Conservation (phyloP, 2,797 vertebrate genomes). For the Streptopelia turtur region DNA sequence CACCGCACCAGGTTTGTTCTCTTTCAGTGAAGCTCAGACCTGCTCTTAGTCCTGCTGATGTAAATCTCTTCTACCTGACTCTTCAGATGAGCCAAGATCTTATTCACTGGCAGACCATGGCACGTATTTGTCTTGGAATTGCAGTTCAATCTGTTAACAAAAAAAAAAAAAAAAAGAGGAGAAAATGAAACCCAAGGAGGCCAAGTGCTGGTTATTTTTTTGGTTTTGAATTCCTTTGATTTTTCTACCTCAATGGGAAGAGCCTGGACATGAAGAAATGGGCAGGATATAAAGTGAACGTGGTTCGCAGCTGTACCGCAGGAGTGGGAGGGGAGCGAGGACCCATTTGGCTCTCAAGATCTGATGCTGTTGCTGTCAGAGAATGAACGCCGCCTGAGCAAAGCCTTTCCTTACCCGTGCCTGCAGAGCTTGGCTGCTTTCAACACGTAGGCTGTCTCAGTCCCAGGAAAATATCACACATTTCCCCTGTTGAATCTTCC, state of each 20-base stretch:
- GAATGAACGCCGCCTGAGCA: background rate
- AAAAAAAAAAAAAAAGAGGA: background rate
- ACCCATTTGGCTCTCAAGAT: background rate
- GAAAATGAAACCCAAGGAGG: background rate
- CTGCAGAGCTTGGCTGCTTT: background rate
- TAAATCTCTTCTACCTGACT: background rate
- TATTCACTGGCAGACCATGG: too few relatives aligned
- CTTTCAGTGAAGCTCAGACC: background rate
- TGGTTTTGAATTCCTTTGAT: too few relatives aligned
- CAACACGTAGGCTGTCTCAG: background rate
- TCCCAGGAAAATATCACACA: background rate
- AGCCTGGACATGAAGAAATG: accelerated
- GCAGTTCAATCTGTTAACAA: background rate
- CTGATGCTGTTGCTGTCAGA: accelerated
- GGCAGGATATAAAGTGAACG: background rate
- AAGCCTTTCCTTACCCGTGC: background rate
- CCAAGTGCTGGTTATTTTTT: background rate
- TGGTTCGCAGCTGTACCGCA: too few relatives aligned
- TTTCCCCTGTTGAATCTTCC: background rate
- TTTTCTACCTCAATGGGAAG: background rate
- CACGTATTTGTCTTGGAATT: background rate
- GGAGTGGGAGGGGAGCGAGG: background rate
- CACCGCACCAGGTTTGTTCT: background rate
- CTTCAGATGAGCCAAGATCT: background rate
- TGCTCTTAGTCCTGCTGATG: background rate